These are phyloP conservation scores for Dendrolimus kikuchii DNA, from an alignment of 1,140 invertebrate species.

Conservation along the genomic window DNA sequence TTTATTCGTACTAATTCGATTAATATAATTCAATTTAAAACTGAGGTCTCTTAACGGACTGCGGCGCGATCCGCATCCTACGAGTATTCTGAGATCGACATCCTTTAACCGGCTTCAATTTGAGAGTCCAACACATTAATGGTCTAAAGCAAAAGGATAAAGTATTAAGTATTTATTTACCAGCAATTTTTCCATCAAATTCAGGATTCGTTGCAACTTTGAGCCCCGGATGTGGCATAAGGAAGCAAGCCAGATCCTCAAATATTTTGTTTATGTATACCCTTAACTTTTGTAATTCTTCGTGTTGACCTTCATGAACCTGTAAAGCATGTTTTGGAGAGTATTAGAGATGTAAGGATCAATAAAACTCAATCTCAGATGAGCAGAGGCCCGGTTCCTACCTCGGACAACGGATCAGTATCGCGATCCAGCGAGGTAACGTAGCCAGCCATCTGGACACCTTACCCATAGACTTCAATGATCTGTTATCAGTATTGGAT, in stretches of 20 bases:
- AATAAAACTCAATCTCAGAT: too few species aligned
- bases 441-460: too few species aligned
- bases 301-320: slow-evolving; percentile 90
- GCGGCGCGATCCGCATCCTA: too few species aligned
- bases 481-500: too few species aligned
- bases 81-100: too few species aligned
- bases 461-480: too few species aligned
- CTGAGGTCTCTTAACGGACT: too few species aligned
- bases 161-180: slow-evolving; percentile 53
- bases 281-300: slow-evolving; percentile 92
- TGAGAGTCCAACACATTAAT: not conserved
- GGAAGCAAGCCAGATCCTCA: slow-evolving; percentile 93
- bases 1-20: too few species aligned
- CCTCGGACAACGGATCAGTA: too few species aligned
- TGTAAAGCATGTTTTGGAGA: slow-evolving; percentile 19
- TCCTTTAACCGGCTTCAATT: not conserved
- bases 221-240: slow-evolving; percentile 97
- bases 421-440: too few species aligned
- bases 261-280: slow-evolving; percentile 95
- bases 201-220: slow-evolving; percentile 94
- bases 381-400: too few species aligned
- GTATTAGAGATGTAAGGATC: slow-evolving; percentile 2
- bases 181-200: slow-evolving; percentile 91
- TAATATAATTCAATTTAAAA: too few species aligned
- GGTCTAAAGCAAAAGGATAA: not conserved